Percentiles rank a stretch among this genome's conserved stretches.
Evolutionary conservation across 2,797 vertebrate species (phyloP).

Genomic region (Galago senegalensis): DNA sequence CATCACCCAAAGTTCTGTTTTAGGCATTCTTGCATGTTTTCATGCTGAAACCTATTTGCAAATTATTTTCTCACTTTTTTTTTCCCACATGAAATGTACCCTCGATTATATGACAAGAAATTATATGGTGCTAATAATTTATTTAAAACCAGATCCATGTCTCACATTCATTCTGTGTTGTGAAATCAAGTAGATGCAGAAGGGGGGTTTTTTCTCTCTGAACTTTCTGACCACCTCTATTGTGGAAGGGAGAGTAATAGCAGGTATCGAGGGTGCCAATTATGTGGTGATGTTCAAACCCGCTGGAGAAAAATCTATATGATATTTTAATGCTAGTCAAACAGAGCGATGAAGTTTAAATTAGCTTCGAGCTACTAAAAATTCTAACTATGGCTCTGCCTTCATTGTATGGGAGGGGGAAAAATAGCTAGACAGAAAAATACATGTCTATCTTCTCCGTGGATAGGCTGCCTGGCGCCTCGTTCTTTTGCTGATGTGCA

Average conservation of each 20-base stretch:
- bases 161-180: constrained; percentile 83
- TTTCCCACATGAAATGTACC: constrained; percentile 80
- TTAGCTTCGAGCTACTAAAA: constrained; percentile 87
- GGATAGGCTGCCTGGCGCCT: constrained; percentile 23
- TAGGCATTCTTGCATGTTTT: constrained; percentile 84
- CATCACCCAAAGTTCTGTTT: constrained; percentile 79
- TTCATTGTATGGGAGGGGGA: constrained; percentile 79
- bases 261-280: constrained; percentile 87
- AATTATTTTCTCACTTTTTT: constrained; percentile 85
- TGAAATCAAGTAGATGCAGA: constrained; percentile 86
- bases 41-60: constrained; percentile 83
- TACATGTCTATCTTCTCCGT: constrained; percentile 52
- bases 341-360: constrained; percentile 86
- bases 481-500: not conserved
- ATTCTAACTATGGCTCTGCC: constrained; percentile 82
- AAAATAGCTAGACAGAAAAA: constrained; percentile 79
- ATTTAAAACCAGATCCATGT: constrained; percentile 85
- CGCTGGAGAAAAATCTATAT: constrained; percentile 85
- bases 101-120: constrained; percentile 87
- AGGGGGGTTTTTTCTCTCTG: constrained; percentile 80
- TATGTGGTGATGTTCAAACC: constrained; percentile 85
- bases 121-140: constrained; percentile 88
- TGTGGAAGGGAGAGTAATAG: constrained; percentile 86
- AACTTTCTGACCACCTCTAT: constrained; percentile 86
- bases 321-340: constrained; percentile 88